These are phyloP conservation scores for Rhamnusium bicolor DNA, from an alignment of 2,888 invertebrate genomes.

Conservation along the genomic window DNA sequence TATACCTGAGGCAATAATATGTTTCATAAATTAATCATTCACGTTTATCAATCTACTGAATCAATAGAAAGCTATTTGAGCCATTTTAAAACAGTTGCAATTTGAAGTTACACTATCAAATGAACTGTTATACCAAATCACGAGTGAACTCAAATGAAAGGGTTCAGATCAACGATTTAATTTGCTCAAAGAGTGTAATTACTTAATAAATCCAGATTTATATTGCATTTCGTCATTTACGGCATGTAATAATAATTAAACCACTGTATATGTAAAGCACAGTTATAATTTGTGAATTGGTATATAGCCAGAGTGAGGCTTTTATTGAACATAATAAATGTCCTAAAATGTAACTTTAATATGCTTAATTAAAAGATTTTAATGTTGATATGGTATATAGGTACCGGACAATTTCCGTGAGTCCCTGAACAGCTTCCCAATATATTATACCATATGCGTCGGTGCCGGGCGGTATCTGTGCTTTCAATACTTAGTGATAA, in stretches of 20 bases:
- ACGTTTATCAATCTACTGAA: too few relatives aligned
- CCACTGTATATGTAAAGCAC: background rate
- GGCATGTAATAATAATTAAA: background rate
- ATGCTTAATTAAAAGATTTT: background rate
- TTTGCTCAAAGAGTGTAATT: slow-evolving; percentile 5
- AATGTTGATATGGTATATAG: background rate
- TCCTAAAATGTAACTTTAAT: background rate
- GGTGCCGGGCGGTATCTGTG: too few relatives aligned
- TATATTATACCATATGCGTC: too few relatives aligned
- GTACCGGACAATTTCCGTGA: too few relatives aligned
- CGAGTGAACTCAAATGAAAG: background rate
- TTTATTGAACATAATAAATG: background rate
- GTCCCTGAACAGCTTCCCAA: too few relatives aligned
- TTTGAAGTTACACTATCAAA: background rate
- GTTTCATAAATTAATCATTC: too few relatives aligned
- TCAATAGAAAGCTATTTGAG: too few relatives aligned
- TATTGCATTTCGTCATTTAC: background rate
- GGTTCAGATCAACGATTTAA: background rate
- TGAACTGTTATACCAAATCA: background rate
- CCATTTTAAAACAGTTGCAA: background rate
- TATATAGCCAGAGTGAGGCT: background rate
- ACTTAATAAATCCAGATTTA: background rate
- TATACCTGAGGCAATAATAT: too few relatives aligned
- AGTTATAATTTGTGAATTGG: background rate
- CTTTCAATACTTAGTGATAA: too few relatives aligned